phyloP scores from a whole-genome alignment of 2,113 vertebrate genomes.

The Nothobranchius kuhntae region DNA sequence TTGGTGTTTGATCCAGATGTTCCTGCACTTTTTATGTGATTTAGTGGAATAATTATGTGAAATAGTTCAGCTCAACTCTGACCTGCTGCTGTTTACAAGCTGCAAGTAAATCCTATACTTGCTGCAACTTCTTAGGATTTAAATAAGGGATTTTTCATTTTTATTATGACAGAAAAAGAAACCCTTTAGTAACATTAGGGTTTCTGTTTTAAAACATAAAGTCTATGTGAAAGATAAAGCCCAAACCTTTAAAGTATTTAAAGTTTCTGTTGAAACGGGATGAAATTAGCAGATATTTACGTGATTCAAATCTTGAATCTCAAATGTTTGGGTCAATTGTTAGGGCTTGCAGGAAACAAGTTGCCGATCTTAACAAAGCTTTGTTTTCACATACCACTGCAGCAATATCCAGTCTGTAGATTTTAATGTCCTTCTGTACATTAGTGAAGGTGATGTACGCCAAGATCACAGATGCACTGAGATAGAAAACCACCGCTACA shows the following conservation, averaged over 20 bases:
- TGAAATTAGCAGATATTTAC: not conserved
- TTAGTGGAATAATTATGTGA: no score
- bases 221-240: not conserved
- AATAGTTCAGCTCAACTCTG: no score
- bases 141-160: not conserved
- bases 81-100: no score
- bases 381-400: constrained; percentile 77
- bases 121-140: no score
- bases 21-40: no score
- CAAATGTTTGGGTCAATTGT: no score
- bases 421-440: not conserved
- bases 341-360: not conserved
- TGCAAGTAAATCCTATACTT: no score
- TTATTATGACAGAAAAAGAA: no score
- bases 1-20: no score
- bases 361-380: no score
- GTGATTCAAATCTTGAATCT: no score
- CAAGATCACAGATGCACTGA: constrained; percentile 80
- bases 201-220: not conserved
- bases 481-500: constrained; percentile 79
- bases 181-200: no score
- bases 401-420: constrained; percentile 74
- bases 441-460: constrained; percentile 47
- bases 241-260: not conserved
- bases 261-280: not conserved